Base-by-base conservation (phyloP, 2,888 invertebrate species). In the Pristionchus mayeri region DNA sequence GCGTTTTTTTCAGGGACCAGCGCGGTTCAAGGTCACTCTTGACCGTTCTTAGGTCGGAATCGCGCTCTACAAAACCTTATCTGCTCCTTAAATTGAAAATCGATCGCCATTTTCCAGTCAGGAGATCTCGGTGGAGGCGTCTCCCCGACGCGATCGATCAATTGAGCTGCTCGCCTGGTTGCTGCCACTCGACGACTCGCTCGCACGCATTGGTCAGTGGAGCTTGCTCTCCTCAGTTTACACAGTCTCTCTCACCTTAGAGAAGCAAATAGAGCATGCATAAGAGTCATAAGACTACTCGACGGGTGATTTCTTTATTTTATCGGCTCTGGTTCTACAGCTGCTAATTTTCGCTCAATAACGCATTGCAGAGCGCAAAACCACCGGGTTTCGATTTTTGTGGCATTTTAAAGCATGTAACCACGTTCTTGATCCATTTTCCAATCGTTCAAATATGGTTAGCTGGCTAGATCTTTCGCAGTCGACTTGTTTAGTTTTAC, bases 91-190 rank as follows among this genome's bases (percentile, higher is more conserved):
- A n/a, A n/a, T 2, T 16, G n/a, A 60, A 18, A 34, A 18, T 30
- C 27, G 11, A 27, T 75, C 37, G 24, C 16, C 37, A 2, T 11
- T 11, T 79, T 79, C 9, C 78, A 80, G 54, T n/a, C 80, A 54
- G 40, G 80, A 80, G 40, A 40, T 80, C 13, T 24, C 16, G 13
- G 57, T 37, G 80, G 40, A 54, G 40, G 21, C 54, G 16, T 57
- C 37, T 13, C 57, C 57, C 21, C 37, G 54, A 2, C 21, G 37
- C 4, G 57, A 3, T 21, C 30, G 3, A 24, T 78, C 78, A 48
- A n/a, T 2, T 6, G 78, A 79, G 75, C 40, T n/a, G 24, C 76
- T 24, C 30, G 48, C 76, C 27, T 78, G 76, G 76, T 34, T 78
- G 21, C 48, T 21, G 50, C 76, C 76, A 13, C 50, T 78, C 48